Base-by-base conservation (phyloP, 2,797 vertebrate species). In the Alectoris magna region DNA sequence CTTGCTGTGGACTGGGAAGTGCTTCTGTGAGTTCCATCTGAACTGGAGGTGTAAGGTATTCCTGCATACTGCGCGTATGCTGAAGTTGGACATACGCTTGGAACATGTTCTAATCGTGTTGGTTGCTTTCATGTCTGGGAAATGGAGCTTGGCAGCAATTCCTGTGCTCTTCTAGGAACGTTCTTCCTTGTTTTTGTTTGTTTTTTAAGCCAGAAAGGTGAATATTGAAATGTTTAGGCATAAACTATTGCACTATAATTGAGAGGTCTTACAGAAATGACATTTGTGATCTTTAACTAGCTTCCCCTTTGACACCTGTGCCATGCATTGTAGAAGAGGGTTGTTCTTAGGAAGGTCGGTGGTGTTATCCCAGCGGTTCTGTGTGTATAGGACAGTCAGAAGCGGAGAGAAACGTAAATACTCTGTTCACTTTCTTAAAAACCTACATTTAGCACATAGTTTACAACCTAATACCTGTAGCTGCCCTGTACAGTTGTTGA, bases 401-500 rank as follows among this genome's bases (percentile, higher is more conserved):
- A 76, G 46, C 58, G 86, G 84, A 92, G 77, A 89, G 62, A 51
- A 72, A 69, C 49, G 9, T 29, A 43, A 26, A 27, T 48, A 0
- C 64, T 91, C 81, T 91, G 92, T 48, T 96, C 87, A 86, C 76
- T 77, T 84, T 87, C 90, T 67, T 59, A 10, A 55, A 15, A 55
- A 75, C 70, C 63, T 62, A 3, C 83, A 56, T 80, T 91, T 96
- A 95, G 91, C 77, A 75, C 94, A 83, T 96, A 89, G 86, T 75
- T 95, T 96, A 92, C 89, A 91, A 88, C 81, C 82, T 43, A 48
- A 78, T 60, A 55, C 67, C 74, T 88, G 86, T 94, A 94, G 89
- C 92, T 95, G 84, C 93, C 93, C 94, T 95, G 93, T 93, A 63
- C 89, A n/a, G 10, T 88, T 95, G 95, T 97, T 96, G 93, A 96